These are phyloP conservation scores for Penaeus monodon DNA, from an alignment of 2,888 invertebrate genomes.

Conservation along the genomic window DNA sequence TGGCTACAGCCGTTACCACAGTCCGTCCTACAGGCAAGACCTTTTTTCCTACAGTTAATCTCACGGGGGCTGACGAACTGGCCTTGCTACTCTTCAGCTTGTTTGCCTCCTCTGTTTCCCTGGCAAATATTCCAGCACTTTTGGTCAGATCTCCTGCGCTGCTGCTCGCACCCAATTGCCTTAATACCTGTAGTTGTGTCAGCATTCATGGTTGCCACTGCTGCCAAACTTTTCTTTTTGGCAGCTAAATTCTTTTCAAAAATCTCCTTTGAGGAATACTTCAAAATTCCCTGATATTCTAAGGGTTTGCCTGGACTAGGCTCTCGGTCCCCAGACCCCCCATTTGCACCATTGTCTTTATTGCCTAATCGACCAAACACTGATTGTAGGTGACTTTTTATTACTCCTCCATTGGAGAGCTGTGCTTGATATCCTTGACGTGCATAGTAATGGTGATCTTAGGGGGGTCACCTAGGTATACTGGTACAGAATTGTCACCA, in stretches of 20 bases:
- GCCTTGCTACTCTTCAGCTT: neutral
- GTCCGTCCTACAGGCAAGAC: slow-evolving; percentile 1
- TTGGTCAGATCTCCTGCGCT: neutral
- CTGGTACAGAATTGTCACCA: slow-evolving; percentile 64
- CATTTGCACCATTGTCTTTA: slow-evolving; percentile 33
- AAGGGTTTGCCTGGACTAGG: slow-evolving; percentile 36
- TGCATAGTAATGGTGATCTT: slow-evolving; percentile 63
- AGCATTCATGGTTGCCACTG: slow-evolving; percentile 24
- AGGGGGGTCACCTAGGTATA: slow-evolving; percentile 59
- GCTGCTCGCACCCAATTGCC: slow-evolving; percentile 22
- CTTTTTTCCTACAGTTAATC: neutral
- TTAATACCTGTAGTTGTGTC: slow-evolving; percentile 57
- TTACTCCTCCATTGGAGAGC: slow-evolving; percentile 9
- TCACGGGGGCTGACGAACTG: neutral
- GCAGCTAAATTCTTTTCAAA: slow-evolving; percentile 32
- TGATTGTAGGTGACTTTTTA: slow-evolving; percentile 34
- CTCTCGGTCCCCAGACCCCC: slow-evolving; percentile 11
- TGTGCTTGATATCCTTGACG: slow-evolving; percentile 53
- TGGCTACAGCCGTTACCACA: slow-evolving; percentile 31
- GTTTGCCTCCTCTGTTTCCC: slow-evolving; percentile 29
- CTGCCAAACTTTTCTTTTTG: slow-evolving; percentile 37
- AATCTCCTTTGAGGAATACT: slow-evolving; percentile 60
- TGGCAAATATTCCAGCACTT: slow-evolving; percentile 65
- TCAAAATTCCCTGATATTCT: slow-evolving; percentile 63
- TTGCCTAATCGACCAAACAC: slow-evolving; percentile 43